These are phyloP conservation scores for Pocillopora damicornis DNA, from an alignment of 64 coral and sea anemone genomes.

Conservation along the genomic window DNA sequence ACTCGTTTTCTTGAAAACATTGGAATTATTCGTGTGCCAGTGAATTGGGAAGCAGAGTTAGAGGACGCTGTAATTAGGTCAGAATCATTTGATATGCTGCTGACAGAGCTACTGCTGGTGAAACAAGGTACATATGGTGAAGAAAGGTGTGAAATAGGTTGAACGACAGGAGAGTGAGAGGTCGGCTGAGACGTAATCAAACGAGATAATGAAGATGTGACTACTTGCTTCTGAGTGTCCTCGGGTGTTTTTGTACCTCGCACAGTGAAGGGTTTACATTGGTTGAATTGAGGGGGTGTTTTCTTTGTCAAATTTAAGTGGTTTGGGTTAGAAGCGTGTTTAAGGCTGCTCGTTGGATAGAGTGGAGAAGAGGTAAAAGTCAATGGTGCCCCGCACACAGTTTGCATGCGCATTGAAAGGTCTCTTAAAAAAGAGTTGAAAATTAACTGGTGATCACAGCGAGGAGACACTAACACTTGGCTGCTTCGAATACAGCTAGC, in stretches of 20 bases:
- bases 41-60: neutral
- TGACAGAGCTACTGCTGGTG: neutral
- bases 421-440: conserved; percentile 69
- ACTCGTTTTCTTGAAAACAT: conserved; percentile 5
- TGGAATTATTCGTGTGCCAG: conserved; percentile 1
- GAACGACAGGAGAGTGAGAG: neutral
- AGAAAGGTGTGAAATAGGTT: neutral
- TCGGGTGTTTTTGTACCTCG: neutral
- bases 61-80: neutral
- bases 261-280: conserved; percentile 54
- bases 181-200: conserved; percentile 9
- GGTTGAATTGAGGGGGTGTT: conserved; percentile 48
- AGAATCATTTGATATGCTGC: neutral
- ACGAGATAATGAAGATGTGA: no score
- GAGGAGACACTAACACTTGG: conserved; percentile 44
- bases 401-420: conserved; percentile 57
- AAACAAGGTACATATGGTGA: conserved; percentile 20
- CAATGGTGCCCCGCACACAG: conserved; percentile 48
- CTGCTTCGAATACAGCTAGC: conserved; percentile 70
- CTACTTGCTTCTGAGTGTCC: neutral
- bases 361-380: conserved; percentile 54
- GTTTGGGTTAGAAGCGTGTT: conserved; percentile 42
- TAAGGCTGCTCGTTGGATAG: conserved; percentile 50
- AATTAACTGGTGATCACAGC: conserved; percentile 78
- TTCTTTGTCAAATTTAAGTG: conserved; percentile 61